Base-by-base conservation (phyloP, 2,797 vertebrate species). In the Oreortyx pictus region DNA sequence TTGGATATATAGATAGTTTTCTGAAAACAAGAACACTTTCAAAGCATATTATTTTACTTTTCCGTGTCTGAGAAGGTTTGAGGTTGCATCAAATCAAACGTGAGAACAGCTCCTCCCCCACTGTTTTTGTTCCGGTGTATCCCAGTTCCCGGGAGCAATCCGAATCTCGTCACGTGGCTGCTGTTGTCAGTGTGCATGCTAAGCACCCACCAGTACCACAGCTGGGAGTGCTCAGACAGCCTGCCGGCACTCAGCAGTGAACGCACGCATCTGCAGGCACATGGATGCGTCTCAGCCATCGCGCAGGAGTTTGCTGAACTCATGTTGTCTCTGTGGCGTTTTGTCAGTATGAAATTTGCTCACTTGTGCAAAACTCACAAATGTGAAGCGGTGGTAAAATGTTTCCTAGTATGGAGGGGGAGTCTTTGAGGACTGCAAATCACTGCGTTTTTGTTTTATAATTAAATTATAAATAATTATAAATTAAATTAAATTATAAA, bases 161-260 rank as follows among this genome's bases (percentile, higher is more conserved):
- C 44, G 59, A 47, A 20, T 37, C 39, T 8, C 0, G 0, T 57
- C 18, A 33, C 33, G 19, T 1, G 11, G 20, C 24, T 46, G 11
- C 10, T 76, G 7, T n/a, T 61, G 46, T 80, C 8, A 22, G 33
- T n/a, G 46, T 54, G 25, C 41, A 47, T 64, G 23, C n/a, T 23
- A 17, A 15, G 14, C 2, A 2, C 23, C 44, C 54, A 2, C 37
- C 39, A 24, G 41, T 14, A 15, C 44, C 7, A 2, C 35, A 74
- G 33, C 33, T 60, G 56, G 35, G 83, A 86, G 33, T 60, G 22
- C 11, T 20, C 20, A 46, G 44, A 20, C 19, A 46, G 44, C 44
- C 44, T 46, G 20, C 44, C 20, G 44, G 19, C 20, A 20, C 44
- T 46, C 13, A 46, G 11, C 46, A 47, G 46, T 17, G 15, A 52